A percentile compares a stretch with the other conserved stretches of the same genome.
These are phyloP conservation scores for Apteryx owenii DNA, from an alignment of 2,113 vertebrate genomes.

Conservation along the genomic window DNA sequence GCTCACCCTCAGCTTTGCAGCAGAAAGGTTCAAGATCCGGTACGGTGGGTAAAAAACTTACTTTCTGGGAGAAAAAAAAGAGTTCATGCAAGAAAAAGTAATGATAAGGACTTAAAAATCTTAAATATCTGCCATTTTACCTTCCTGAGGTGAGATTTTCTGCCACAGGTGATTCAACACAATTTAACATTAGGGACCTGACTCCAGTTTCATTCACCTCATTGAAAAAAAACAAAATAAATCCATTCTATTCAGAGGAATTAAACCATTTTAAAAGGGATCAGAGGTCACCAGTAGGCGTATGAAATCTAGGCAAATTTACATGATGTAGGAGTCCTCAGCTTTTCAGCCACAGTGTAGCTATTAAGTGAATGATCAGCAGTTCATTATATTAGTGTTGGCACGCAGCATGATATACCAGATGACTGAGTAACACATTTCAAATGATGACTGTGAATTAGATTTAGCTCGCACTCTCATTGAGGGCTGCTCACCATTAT, in stretches of 20 bases:
- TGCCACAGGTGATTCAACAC: neutral
- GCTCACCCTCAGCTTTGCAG: neutral
- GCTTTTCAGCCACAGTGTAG: constrained; percentile 58
- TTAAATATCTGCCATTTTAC: constrained; percentile 1
- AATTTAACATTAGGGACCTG: neutral
- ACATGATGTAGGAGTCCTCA: constrained; percentile 55
- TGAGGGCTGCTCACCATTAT: neutral
- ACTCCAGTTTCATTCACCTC: neutral
- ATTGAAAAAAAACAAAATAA: neutral
- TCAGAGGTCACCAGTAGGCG: constrained; percentile 50
- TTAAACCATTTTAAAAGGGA: neutral
- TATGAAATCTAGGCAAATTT: constrained; percentile 63
- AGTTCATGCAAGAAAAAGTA: neutral
- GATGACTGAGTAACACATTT: constrained; percentile 54
- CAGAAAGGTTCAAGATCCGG: neutral
- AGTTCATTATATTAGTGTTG: constrained; percentile 38
- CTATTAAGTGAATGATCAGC: constrained; percentile 60
- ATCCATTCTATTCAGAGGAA: neutral
- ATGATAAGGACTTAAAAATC: neutral
- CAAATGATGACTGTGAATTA: neutral
- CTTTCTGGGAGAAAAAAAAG: neutral
- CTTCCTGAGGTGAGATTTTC: neutral
- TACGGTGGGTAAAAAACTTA: neutral
- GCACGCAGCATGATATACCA: constrained; percentile 16
- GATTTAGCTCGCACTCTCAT: neutral